These are phyloP conservation scores for Spheniscus humboldti DNA, from an alignment of 2,797 vertebrate species.

Conservation along the genomic window DNA sequence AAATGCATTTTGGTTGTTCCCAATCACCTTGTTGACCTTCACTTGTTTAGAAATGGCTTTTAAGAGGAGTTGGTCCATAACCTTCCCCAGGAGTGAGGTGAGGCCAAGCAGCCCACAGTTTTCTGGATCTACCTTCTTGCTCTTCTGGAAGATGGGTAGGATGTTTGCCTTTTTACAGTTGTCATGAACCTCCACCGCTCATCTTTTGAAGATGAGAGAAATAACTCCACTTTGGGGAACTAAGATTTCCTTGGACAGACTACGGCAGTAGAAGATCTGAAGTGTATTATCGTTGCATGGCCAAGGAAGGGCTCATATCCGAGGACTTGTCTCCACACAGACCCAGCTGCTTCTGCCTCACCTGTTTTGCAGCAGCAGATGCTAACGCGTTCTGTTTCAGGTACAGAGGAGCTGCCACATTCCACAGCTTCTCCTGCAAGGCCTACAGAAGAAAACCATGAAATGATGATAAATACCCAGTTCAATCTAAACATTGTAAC, in stretches of 20 bases:
- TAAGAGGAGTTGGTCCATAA: neutral
- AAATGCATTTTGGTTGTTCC: neutral
- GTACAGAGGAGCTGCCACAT: slow-evolving; percentile 90
- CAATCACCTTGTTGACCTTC: neutral
- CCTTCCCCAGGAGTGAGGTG: neutral
- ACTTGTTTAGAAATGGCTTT: neutral
- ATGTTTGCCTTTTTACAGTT: neutral
- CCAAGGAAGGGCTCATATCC: neutral
- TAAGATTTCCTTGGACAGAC: neutral
- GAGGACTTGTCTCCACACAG: neutral
- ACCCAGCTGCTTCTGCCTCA: slow-evolving; percentile 38
- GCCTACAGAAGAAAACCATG: slow-evolving; percentile 72
- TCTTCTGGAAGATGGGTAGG: neutral
- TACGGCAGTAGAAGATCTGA: neutral
- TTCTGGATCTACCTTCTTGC: neutral
- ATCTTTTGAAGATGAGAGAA: neutral
- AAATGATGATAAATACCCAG: neutral
- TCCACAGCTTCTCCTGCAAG: slow-evolving; percentile 95
- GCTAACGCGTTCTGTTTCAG: slow-evolving; percentile 91
- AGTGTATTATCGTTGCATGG: fast-evolving
- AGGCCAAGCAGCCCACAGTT: neutral
- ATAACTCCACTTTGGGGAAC: neutral
- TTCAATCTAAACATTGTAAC: neutral
- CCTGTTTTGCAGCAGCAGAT: slow-evolving; percentile 88
- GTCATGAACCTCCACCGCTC: neutral